Percentiles rank a stretch among this genome's conserved stretches.
These are phyloP conservation scores for Gephyroberyx darwinii DNA, from an alignment of 2,797 vertebrate species.

Conservation along the genomic window DNA sequence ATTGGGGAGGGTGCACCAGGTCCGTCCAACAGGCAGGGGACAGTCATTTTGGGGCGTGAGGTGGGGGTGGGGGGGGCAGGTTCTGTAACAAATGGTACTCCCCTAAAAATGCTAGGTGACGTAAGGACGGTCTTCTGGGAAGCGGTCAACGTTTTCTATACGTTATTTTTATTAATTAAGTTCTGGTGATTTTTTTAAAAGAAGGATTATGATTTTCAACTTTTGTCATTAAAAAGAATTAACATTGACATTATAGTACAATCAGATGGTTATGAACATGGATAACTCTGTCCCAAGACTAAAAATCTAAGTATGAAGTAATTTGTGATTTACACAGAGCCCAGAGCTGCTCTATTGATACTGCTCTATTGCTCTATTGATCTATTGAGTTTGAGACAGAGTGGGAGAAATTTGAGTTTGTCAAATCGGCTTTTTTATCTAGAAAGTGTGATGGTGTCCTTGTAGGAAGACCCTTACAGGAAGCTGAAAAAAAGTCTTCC, in stretches of 20 bases:
- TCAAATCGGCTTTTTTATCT: no score
- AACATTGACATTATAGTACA: not conserved
- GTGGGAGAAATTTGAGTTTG: no score
- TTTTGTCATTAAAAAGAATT: not conserved
- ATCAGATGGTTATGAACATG: not conserved
- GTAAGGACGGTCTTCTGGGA: not conserved
- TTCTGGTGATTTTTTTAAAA: no score
- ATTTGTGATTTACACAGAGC: no score
- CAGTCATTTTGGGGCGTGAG: conserved; percentile 13
- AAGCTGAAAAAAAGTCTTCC: no score
- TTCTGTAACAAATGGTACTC: conserved; percentile 19
- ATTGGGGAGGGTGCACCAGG: conserved; percentile 57
- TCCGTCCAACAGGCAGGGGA: conserved; percentile 52
- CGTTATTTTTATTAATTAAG: not conserved
- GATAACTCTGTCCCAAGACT: no score
- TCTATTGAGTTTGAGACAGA: no score
- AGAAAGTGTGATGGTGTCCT: no score
- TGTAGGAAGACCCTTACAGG: no score
- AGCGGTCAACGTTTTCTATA: not conserved
- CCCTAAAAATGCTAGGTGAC: not conserved
- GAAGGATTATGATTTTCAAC: not conserved
- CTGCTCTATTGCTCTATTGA: no score
- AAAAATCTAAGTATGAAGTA: no score
- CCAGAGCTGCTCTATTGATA: no score
- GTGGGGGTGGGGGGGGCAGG: not conserved